These are phyloP conservation scores for Labeo rohita DNA, from an alignment of 2,113 vertebrate genomes.

Conservation along the genomic window DNA sequence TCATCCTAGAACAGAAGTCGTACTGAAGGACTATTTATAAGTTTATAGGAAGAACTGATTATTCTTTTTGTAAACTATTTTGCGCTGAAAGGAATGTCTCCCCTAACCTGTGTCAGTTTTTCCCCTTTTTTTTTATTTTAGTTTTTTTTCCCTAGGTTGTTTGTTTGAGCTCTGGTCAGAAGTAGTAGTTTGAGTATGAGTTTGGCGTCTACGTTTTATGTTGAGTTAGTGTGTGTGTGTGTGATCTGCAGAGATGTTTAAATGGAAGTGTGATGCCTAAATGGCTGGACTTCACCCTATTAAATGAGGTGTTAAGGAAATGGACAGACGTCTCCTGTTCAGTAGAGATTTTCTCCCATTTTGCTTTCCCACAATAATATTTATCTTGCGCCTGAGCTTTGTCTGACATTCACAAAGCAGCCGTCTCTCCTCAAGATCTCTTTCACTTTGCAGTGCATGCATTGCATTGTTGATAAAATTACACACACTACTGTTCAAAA, in stretches of 20 bases:
- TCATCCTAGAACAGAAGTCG: background rate
- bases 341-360: background rate
- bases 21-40: background rate
- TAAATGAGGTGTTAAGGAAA: conserved; percentile 41
- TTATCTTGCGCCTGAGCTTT: conserved; percentile 24
- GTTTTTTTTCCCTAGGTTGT: background rate
- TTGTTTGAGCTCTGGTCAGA: background rate
- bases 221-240: conserved; percentile 44
- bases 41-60: background rate
- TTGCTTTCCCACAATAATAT: conserved; percentile 17
- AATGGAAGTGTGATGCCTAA: conserved; percentile 52
- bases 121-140: background rate
- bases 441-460: background rate
- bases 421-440: background rate
- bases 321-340: background rate
- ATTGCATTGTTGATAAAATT: background rate
- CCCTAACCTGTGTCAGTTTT: background rate
- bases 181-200: background rate
- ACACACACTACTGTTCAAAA: background rate
- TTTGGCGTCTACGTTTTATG: background rate
- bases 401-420: background rate
- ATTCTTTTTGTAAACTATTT: background rate
- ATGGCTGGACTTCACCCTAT: conserved; percentile 11
- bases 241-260: conserved; percentile 44
- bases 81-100: background rate